Percentiles rank a stretch among this genome's conserved stretches.
These are phyloP conservation scores for Macropodus opercularis DNA, from an alignment of 2,797 vertebrate genomes.

Conservation along the genomic window DNA sequence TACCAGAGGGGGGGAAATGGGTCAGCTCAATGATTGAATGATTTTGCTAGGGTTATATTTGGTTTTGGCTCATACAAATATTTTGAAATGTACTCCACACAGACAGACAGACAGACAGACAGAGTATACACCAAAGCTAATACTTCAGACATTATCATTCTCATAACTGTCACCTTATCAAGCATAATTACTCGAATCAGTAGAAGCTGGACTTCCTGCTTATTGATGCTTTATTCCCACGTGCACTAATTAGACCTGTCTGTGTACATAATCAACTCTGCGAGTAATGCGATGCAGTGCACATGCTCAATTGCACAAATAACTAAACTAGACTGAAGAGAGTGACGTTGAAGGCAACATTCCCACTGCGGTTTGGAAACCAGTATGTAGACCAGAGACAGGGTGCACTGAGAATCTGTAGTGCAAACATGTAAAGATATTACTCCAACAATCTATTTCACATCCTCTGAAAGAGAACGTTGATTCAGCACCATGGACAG, in stretches of 20 bases:
- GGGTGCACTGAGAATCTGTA: constrained; percentile 31
- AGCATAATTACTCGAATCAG: constrained; percentile 52
- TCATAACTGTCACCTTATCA: constrained; percentile 42
- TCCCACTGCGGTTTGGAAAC: constrained; percentile 22
- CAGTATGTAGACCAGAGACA: constrained; percentile 28
- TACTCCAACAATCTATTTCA: constrained; percentile 52
- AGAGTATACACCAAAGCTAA: no score
- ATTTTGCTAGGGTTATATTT: constrained; percentile 1
- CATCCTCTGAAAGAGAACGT: constrained; percentile 41
- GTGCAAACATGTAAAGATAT: constrained; percentile 49
- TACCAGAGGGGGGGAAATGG: constrained; percentile 6
- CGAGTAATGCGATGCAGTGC: constrained; percentile 22
- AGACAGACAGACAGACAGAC: constrained; percentile 12
- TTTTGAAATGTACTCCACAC: constrained; percentile 5
- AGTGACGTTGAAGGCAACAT: constrained; percentile 36
- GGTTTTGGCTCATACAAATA: constrained; percentile 15
- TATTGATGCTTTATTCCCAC: constrained; percentile 59
- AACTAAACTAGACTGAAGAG: constrained; percentile 35
- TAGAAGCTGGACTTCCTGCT: constrained; percentile 35
- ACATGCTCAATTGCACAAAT: constrained; percentile 43
- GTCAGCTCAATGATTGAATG: constrained; percentile 22
- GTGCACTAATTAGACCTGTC: constrained; percentile 62
- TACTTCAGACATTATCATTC: constrained; percentile 40
- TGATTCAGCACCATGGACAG: constrained; percentile 81
- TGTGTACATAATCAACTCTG: constrained; percentile 34